phyloP scores from a whole-genome alignment of 2,888 invertebrate genomes.

The Cephus pygmeus region DNA sequence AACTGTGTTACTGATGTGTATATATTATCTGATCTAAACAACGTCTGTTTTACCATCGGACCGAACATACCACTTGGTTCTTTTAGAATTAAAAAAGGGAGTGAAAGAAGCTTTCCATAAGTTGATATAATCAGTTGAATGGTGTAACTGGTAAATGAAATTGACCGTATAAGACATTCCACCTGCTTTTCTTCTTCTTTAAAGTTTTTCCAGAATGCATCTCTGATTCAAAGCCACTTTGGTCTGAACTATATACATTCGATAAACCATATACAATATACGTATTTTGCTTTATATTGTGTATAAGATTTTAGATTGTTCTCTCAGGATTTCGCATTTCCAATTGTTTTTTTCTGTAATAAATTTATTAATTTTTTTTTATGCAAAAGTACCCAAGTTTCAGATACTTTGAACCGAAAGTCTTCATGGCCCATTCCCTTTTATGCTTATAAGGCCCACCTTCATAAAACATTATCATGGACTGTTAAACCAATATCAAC shows the following conservation, averaged over 20 bases:
- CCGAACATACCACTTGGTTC: slow-evolving; percentile 12
- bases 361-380: too few relatives aligned
- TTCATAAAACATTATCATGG: too few relatives aligned
- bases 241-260: slow-evolving; percentile 14
- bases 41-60: slow-evolving; percentile 5
- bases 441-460: too few relatives aligned
- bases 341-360: too few relatives aligned
- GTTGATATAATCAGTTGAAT: slow-evolving; percentile 22
- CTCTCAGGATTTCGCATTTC: too few relatives aligned
- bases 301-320: too few relatives aligned
- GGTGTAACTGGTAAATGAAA: slow-evolving; percentile 23
- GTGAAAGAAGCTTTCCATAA: slow-evolving; percentile 21
- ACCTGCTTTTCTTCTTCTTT: slow-evolving; percentile 8
- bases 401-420: too few relatives aligned
- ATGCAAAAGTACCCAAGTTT: too few relatives aligned
- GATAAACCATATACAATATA: too few relatives aligned
- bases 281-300: too few relatives aligned
- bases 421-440: too few relatives aligned
- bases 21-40: slow-evolving; percentile 20
- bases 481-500: too few relatives aligned
- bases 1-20: neutral
- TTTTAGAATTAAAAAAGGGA: slow-evolving; percentile 1
- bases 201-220: slow-evolving; percentile 15
- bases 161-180: slow-evolving; percentile 26
- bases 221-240: slow-evolving; percentile 12